Evolutionary conservation across 2,797 vertebrate species (phyloP).

Genomic region (Triplophysa yarkandensis): DNA sequence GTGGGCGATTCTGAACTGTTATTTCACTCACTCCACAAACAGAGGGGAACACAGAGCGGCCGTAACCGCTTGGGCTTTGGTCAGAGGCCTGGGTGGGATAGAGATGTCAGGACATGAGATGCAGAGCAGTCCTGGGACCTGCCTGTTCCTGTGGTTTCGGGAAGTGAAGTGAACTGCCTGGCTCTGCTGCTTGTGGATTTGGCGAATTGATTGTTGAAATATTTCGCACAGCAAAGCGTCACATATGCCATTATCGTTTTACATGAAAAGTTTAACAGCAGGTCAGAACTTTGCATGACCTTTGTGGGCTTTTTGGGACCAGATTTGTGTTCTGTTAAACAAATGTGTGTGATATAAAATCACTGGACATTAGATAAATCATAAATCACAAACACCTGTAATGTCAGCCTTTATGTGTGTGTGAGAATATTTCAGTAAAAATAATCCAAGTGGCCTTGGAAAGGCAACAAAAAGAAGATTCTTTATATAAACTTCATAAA

Average conservation of each 20-base stretch:
- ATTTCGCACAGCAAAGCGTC: conserved; percentile 31
- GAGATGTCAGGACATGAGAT: conserved; percentile 49
- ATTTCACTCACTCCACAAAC: conserved; percentile 32
- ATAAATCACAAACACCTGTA: neutral
- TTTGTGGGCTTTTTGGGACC: conserved; percentile 4
- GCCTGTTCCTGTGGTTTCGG: conserved; percentile 47
- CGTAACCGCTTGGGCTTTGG: conserved; percentile 33
- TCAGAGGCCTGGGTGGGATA: conserved; percentile 50
- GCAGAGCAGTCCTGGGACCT: conserved; percentile 42
- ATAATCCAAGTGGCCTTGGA: no score
- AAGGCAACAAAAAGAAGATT: no score
- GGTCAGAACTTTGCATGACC: conserved; percentile 26
- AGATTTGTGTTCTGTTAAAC: neutral
- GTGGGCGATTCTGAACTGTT: conserved; percentile 40
- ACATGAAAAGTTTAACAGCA: conserved; percentile 24
- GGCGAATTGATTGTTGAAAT: conserved; percentile 47
- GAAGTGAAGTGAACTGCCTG: conserved; percentile 39
- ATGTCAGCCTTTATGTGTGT: neutral
- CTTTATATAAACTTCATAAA: no score
- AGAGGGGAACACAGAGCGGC: conserved; percentile 20
- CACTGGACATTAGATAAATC: neutral
- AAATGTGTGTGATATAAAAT: neutral
- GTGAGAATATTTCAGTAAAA: no score
- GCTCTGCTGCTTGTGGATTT: conserved; percentile 48
- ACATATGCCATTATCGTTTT: conserved; percentile 39